Evolutionary conservation across 1,140 invertebrate species (phyloP), one percentile per base, ranked within the genome.

Genomic region (Cotesia typhae): DNA sequence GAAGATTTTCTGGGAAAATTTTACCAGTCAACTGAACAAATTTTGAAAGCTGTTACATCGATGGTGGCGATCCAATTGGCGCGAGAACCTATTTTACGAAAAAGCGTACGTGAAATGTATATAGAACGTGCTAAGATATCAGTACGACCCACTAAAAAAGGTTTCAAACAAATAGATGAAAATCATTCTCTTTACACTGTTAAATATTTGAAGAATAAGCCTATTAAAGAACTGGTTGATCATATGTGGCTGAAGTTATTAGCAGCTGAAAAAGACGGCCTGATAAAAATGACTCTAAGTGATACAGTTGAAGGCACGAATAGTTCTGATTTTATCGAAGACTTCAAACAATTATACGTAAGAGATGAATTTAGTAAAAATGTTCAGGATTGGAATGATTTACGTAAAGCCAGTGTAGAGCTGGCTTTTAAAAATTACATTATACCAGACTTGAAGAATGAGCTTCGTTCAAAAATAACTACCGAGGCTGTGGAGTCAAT

Each of bases 191-290:
- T 95, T 72, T 96, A 92, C 76, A 87, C 89, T 82, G 92, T 98
- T 89, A 99, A 99, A 80, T 99, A 98, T 83, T 79, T 99, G 5
- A 95, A 95, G 80, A 94, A 96, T 79, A 99, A 99, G 83, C 97
- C 97, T 0, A 94, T 99, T 0, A 88, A 92, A 7, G 95, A 98
- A 83, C 87, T 99, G 6, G 90, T 91, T 4, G 93, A 93, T 1
- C 97, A 99, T 77, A 94, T 98, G 81, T 99, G 94, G 85, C 87
- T 99, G 1, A 93, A 95, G 79, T 82, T 98, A 20, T 80, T 88
- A 0, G 92, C 95, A 77, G 96, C 95, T 1, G 94, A 96, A 76
- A 92, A 96, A 72, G 96, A 98, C 82, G 89, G 91, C 2, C 83
- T 98, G 17, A 80, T 99, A 7, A 92, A 88, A 61, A 89, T 95